These are phyloP conservation scores for Eucriotettix oculatus DNA, from an alignment of 2,888 invertebrate species.

Conservation along the genomic window DNA sequence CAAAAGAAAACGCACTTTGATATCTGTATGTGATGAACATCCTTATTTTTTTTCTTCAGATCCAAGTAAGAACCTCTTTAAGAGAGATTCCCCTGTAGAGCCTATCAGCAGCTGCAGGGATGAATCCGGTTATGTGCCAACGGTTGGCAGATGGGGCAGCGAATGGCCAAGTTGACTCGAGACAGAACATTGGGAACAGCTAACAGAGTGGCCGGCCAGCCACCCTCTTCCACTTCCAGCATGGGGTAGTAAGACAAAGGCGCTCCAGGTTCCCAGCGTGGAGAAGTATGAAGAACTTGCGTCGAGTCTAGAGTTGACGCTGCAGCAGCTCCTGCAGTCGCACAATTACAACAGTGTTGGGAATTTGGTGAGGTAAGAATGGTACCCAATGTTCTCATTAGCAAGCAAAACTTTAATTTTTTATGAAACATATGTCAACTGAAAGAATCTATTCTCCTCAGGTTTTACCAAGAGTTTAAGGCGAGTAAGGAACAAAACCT, in stretches of 20 bases:
- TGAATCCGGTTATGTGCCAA: conserved; percentile 48
- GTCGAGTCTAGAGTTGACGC: conserved; percentile 58
- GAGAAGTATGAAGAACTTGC: conserved; percentile 64
- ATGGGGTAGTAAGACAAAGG: conserved; percentile 33
- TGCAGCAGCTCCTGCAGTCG: conserved; percentile 63
- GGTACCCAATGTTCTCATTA: not conserved
- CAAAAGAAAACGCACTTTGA: no score
- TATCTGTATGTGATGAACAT: not conserved
- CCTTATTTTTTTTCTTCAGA: not conserved
- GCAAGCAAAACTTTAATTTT: no score
- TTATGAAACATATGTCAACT: no score
- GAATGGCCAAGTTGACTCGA: conserved; percentile 98
- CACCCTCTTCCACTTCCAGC: conserved; percentile 61
- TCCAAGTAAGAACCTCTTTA: not conserved
- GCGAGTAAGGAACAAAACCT: conserved; percentile 44
- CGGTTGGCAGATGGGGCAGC: conserved; percentile 80
- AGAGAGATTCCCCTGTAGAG: not conserved
- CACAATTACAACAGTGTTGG: conserved; percentile 82
- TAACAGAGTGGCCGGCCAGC: conserved; percentile 44
- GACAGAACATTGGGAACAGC: conserved; percentile 25
- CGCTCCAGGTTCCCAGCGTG: conserved; percentile 23
- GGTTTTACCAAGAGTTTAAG: conserved; percentile 37
- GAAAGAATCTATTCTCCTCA: conserved; percentile 17
- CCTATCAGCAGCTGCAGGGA: conserved; percentile 31
- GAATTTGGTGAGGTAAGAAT: conserved; percentile 48